Base-by-base conservation (phyloP, 2,113 vertebrate species). In the Accipiter virgatus region DNA sequence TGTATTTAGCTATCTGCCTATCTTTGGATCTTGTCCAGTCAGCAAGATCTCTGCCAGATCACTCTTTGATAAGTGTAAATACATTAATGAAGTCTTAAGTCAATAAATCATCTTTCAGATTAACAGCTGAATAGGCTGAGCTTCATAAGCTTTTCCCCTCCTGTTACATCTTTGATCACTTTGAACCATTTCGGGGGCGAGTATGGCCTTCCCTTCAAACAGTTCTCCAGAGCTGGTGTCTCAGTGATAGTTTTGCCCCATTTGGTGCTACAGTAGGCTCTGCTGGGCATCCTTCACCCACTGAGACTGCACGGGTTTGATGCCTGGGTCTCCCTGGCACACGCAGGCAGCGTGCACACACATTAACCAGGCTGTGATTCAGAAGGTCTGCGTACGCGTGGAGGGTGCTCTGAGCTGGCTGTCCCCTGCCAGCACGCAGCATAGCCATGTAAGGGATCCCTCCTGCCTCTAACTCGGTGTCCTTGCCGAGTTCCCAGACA, bases 361-460 rank as follows among this genome's bases (percentile, higher is more conserved):
- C 21, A 4, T 13, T 0, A 1, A 1, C 36, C 12, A 23, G 53
- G 27, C 63, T 52, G n/a, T 8, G 34, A 31, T 56, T 47, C 1
- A 0, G 23, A 47, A 47, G 29, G 53, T 55, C 36, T 61, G 27
- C 2, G 4, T 8, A 5, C 3, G 2, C 0, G 7, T 11, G 17
- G 42, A 47, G 52, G 21, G 10, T 47, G 43, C n/a, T 21, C 25
- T 4, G 4, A 31, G 53, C 3, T n/a, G 72, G 15, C 50, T 38
- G 42, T 26, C 6, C 47, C 63, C n/a, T 21, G 78, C 56, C 81
- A 75, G 36, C 45, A 23, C 1, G 6, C 42, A 40, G 56, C 61
- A 15, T 1, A 26, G 56, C 50, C 0, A 0, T 4, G 18, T 15
- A 7, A 5, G 45, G 42, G 42, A 31, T 18, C 62, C 23, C 71